Evolutionary conservation across 1,140 invertebrate species (phyloP).

Genomic region (Xylocopa sonorina): DNA sequence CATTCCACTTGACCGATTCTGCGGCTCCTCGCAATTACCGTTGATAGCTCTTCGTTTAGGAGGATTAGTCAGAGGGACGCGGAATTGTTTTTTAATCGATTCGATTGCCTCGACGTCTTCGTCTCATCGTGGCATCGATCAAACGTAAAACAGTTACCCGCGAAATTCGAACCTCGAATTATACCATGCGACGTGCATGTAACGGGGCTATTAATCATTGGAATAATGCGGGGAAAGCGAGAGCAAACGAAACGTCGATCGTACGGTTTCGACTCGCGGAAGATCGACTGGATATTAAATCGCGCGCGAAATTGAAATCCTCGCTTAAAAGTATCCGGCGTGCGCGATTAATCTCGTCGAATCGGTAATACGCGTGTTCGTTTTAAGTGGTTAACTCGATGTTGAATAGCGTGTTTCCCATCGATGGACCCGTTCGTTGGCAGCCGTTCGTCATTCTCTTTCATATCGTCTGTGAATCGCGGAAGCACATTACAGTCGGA

Average conservation of each 20-base stretch:
- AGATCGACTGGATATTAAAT: conserved; percentile 10
- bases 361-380: not conserved
- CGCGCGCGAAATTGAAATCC: conserved; percentile 20
- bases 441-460: not conserved
- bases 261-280: not conserved
- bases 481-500: not conserved
- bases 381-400: conserved; percentile 20
- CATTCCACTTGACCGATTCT: not conserved
- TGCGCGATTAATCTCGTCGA: conserved; percentile 9
- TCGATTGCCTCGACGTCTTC: too few species aligned
- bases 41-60: not conserved
- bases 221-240: not conserved
- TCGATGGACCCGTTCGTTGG: not conserved
- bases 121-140: too few species aligned
- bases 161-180: too few species aligned
- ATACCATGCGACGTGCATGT: too few species aligned
- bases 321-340: not conserved
- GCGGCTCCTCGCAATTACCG: not conserved
- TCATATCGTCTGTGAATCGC: not conserved
- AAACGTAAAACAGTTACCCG: too few species aligned
- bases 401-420: conserved; percentile 27
- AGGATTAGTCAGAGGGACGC: too few species aligned
- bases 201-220: too few species aligned
- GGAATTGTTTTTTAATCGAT: too few species aligned
- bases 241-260: not conserved